These are phyloP conservation scores for Lerema accius DNA, from an alignment of 1,140 invertebrate genomes.

Conservation along the genomic window DNA sequence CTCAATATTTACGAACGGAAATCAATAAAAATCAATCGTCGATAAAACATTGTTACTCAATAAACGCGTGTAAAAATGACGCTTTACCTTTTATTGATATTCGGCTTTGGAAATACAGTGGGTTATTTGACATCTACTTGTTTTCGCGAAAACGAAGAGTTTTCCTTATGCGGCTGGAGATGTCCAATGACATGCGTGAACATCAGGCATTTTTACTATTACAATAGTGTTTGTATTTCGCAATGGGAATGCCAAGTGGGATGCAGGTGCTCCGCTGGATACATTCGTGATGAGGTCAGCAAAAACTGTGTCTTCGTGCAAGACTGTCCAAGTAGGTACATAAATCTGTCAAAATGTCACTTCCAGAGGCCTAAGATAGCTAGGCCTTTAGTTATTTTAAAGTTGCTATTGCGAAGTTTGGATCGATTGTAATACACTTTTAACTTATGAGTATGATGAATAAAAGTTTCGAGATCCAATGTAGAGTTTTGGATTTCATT, in stretches of 20 bases:
- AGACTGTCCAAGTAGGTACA: constrained; percentile 68
- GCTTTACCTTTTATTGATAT: constrained; percentile 23
- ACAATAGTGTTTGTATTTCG: constrained; percentile 40
- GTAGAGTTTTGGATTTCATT: no score
- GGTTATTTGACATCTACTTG: constrained; percentile 57
- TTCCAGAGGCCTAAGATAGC: no score
- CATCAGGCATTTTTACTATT: constrained; percentile 42
- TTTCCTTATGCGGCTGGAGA: constrained; percentile 65
- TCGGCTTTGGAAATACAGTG: constrained; percentile 27
- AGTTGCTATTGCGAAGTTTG: no score
- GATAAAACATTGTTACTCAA: background rate
- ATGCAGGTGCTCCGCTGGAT: constrained; percentile 65
- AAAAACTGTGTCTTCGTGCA: constrained; percentile 62
- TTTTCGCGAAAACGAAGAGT: constrained; percentile 58
- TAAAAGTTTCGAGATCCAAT: no score
- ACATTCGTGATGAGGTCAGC: constrained; percentile 60
- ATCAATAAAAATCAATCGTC: background rate
- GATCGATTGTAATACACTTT: no score
- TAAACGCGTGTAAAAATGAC: background rate
- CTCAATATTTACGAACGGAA: no score
- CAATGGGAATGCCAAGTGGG: constrained; percentile 66
- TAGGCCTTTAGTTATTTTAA: no score
- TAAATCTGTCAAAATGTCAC: no score
- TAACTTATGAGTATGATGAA: no score
- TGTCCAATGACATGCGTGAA: constrained; percentile 71